These are phyloP conservation scores for Enteromius treurensis DNA, from an alignment of 2,797 vertebrate genomes.

Conservation along the genomic window DNA sequence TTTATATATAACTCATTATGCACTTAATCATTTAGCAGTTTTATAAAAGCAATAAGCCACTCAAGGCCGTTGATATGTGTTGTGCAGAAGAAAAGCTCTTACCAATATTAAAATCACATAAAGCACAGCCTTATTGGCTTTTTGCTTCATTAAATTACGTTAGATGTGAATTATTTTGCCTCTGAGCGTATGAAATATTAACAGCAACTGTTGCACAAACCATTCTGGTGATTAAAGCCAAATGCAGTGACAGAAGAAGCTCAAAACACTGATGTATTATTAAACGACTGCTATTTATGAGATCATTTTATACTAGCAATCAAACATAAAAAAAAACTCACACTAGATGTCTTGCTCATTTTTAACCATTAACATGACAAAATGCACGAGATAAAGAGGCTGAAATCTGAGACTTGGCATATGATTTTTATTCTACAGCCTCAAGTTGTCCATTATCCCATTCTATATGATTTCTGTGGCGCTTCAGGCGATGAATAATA, in stretches of 20 bases:
- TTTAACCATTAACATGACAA: not conserved
- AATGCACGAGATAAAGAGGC: not conserved
- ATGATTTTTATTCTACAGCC: not conserved
- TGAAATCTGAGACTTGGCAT: not conserved
- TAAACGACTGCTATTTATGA: not conserved
- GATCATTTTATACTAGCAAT: not conserved
- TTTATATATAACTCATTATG: not conserved
- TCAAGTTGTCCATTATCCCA: not conserved
- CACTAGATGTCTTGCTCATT: not conserved
- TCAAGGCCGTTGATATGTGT: not conserved
- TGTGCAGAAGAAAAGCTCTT: not conserved
- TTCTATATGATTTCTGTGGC: not conserved
- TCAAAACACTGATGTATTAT: not conserved
- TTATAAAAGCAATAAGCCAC: not conserved
- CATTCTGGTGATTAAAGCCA: not conserved
- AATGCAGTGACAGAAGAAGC: not conserved
- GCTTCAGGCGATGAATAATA: conserved; percentile 20
- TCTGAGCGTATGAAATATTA: not conserved
- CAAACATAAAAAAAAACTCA: not conserved
- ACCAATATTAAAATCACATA: not conserved
- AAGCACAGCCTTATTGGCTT: not conserved
- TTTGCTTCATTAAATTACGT: not conserved
- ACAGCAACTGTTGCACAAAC: conserved; percentile 1
- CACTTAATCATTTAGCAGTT: not conserved
- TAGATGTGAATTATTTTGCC: not conserved